Evolutionary conservation across 2,113 vertebrate genomes (phyloP), one percentile per base, ranked within the genome.

Genomic region (Thunnus maccoyii): DNA sequence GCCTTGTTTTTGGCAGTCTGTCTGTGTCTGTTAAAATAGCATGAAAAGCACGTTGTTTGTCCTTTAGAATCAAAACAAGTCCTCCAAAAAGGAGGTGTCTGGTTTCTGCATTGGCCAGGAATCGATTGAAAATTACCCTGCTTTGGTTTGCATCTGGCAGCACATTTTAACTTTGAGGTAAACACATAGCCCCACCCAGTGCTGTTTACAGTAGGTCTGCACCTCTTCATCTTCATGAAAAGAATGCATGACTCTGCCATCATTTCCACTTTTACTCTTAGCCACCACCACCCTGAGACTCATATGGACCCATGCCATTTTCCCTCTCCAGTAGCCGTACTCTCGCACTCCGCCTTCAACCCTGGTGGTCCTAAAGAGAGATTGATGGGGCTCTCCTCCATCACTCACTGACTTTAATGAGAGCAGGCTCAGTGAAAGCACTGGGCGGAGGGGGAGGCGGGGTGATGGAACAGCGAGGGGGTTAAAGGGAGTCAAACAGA

Each of bases 361-460:
- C 27, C 67, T 56, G 90, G 90, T 91, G 82, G 90, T 88, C 88
- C 60, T 76, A 30, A 75, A 78, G 52, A 56, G 64, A 82, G 83
- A 92, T 85, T 79, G 70, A 88, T 86, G 70, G n/a, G 15, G 3
- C 17, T 70, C 66, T 60, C 58, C 52, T 88, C 79, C 86, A 83
- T 91, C 72, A 83, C 72, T 73, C 60, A 20, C 51, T 72, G 85
- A 71, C 72, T 82, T 80, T 79, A 89, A 86, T 88, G 73, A 77
- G 63, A 3, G 15, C 56, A 50, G 72, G 32, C 57, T 30, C 62
- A 63, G 56, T 74, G 72, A 88, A 86, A 84, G 82, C 22, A 12
- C 2, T 32, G 44, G 54, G 46, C 11, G 13, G 69, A 55, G 67
- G 58, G 30, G 63, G 48, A 60, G 62, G 14, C 1, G 22, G 41